phyloP scores from a whole-genome alignment of 2,888 invertebrate genomes.

The Margaritifera margaritifera region DNA sequence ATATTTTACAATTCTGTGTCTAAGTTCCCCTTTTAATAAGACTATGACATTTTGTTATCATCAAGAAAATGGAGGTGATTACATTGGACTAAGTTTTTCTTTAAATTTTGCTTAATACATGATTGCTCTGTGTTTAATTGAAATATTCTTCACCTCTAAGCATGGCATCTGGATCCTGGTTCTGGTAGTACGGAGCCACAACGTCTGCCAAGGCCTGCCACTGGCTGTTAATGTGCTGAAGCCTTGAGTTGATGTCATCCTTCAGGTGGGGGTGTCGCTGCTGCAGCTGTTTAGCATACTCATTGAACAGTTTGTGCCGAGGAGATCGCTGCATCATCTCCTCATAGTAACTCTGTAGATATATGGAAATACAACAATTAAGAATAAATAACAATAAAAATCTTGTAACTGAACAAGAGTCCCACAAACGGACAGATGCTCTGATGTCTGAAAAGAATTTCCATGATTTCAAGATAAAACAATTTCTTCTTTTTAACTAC shows the following conservation, averaged over 20 bases:
- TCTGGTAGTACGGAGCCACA: constrained; percentile 75
- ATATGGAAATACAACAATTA: not conserved
- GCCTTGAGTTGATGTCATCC: constrained; percentile 82
- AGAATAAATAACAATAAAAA: not conserved
- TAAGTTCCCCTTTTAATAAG: no score
- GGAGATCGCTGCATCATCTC: constrained; percentile 84
- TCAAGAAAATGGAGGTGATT: not conserved
- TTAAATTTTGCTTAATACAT: not conserved
- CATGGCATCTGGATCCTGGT: constrained; percentile 62
- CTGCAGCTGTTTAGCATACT: constrained; percentile 84
- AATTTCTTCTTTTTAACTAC: no score
- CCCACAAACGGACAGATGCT: no score
- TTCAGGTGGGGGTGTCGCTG: constrained; percentile 78
- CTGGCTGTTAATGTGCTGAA: constrained; percentile 84
- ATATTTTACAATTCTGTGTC: no score
- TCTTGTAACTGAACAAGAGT: no score
- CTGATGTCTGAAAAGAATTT: no score
- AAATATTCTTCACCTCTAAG: constrained; percentile 59
- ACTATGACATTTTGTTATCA: no score
- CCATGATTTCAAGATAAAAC: no score
- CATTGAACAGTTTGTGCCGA: constrained; percentile 83
- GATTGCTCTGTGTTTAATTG: not conserved
- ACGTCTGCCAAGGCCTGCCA: constrained; percentile 85
- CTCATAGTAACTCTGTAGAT: constrained; percentile 82
- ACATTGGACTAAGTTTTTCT: not conserved